Conservation (phyloP, 1,140 invertebrate genomes). For the Fopius arisanus region DNA sequence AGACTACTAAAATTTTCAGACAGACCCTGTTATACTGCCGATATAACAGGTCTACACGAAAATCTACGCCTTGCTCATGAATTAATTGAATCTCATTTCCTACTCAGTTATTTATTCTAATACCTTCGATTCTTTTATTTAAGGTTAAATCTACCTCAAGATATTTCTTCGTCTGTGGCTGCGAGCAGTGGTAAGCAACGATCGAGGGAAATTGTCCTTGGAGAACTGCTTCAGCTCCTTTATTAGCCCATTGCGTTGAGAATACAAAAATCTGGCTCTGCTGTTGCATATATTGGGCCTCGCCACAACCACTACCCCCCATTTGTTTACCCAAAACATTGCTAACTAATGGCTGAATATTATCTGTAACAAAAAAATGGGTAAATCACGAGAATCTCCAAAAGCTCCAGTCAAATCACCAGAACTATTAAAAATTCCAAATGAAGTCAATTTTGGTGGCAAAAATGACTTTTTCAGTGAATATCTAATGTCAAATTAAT, state of each 20-base stretch:
- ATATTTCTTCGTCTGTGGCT: conserved; percentile 94
- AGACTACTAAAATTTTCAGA: no score
- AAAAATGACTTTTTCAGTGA: no score
- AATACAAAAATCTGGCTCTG: conserved; percentile 99
- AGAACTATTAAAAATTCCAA: no score
- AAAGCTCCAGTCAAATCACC: neutral
- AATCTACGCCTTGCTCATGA: no score
- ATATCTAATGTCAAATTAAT: no score
- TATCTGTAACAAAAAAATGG: conserved; percentile 56
- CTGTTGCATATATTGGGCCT: conserved; percentile 89
- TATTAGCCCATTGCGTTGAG: conserved; percentile 91
- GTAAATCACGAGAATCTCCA: neutral
- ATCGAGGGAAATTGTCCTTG: conserved; percentile 90
- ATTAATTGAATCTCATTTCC: no score
- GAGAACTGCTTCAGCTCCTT: conserved; percentile 90
- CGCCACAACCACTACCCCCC: conserved; percentile 71
- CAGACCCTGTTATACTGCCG: no score
- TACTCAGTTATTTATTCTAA: no score
- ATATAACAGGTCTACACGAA: no score
- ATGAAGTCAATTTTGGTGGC: no score
- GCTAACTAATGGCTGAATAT: conserved; percentile 76
- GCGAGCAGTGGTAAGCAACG: conserved; percentile 93
- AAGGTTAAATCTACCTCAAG: conserved; percentile 84
- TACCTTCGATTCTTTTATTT: no score
- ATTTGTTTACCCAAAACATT: conserved; percentile 84